Percentiles rank a stretch among this genome's conserved stretches.
Conservation (phyloP, 2,113 vertebrate genomes). For the Ictalurus punctatus region DNA sequence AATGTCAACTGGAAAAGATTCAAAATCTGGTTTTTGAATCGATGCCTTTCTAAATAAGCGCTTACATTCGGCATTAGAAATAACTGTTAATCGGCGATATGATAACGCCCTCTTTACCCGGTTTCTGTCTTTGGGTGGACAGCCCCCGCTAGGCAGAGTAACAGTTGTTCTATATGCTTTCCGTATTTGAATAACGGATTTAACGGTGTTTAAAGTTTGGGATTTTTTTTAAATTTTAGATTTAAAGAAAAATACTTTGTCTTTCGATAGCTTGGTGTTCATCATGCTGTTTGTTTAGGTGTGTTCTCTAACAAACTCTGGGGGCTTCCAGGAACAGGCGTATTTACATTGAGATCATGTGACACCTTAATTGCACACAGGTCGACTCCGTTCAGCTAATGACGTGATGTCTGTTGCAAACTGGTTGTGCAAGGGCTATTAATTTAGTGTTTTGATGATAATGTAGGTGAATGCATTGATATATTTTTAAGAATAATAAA, state of each 20-base stretch:
- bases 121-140: neutral
- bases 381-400: neutral
- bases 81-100: neutral
- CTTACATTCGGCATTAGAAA: neutral
- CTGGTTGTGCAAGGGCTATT: neutral
- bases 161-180: neutral
- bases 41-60: neutral
- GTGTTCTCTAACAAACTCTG: neutral
- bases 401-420: neutral
- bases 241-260: neutral
- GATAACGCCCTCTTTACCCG: neutral
- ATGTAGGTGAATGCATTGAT: neutral
- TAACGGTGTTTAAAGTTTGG: no score
- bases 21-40: neutral
- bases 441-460: neutral
- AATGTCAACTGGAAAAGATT: conserved; percentile 23
- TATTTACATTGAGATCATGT: neutral
- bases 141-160: neutral
- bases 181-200: neutral
- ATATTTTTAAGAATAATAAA: no score
- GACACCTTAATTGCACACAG: neutral
- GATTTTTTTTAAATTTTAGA: neutral
- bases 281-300: neutral
- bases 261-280: neutral
- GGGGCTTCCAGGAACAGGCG: neutral